Base-by-base conservation (phyloP, 2,113 vertebrate species). In the Oreochromis spilurus region DNA sequence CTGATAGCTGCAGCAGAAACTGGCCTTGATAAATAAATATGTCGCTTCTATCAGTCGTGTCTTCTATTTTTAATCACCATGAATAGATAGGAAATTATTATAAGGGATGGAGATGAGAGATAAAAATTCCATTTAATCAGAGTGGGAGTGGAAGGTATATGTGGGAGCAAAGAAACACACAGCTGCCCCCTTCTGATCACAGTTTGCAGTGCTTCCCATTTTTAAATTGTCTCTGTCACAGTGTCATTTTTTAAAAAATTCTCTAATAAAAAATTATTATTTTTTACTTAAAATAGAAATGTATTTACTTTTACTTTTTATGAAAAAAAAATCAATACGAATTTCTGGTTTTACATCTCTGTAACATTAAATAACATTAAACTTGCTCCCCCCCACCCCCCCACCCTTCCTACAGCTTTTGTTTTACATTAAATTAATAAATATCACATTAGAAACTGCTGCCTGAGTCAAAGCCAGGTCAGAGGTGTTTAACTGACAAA, bases 21-120 rank as follows among this genome's bases (percentile, higher is more conserved):
- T 6, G 43, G 21, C 83, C 75, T 40, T 24, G 72, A 55, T 29
- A 31, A 81, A 84, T 84, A 5, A 45, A 38, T 31, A 9, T 60
- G 45, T 48, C 43, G 3, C 24, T 81, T 11, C 21, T 24, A 21
- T 70, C 75, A 65, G 81, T 19, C 4, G 16, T 5, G 17, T 34
- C 21, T 10, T 84, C 48, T 9, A 16, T 75, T 84, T 52, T 82
- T 82, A 84, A 86, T 72, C 55, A 43, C 12, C 29, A 3, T 62
- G 82, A 86, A 72, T 31, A 10, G 19, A 90, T 72, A 72, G 60
- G 53, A 78, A 83, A 83, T 78, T 55, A 84, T 84, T 34, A 84
- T 3, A 67, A 24, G 36, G 1, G 40, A 79, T 65, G 52, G 70
- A 82, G 81, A 78, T 62, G 75, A 89, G 17, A 24, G 70, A 88